Evolutionary conservation across 1,140 invertebrate species (phyloP), one percentile per base, ranked within the genome.

Genomic region (Drosophila biarmipes): DNA sequence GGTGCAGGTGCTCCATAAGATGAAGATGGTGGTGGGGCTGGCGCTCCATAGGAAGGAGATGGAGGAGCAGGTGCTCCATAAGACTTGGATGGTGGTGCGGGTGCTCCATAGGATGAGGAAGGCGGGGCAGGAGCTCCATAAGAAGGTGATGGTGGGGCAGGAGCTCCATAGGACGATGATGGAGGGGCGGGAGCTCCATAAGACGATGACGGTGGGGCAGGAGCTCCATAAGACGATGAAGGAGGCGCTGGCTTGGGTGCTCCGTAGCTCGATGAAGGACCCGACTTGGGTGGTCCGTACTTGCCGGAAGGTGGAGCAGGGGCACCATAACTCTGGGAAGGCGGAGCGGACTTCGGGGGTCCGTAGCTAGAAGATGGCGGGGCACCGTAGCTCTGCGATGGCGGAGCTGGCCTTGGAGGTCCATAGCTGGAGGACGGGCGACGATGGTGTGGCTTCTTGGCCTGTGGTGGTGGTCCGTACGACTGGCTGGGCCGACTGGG

Each of bases 261-360:
- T 35, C 91, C 91, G 17, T 92, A 90, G 64, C 81, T 91, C 0
- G 92, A 92, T 2, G 91, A 92, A 8, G 93, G 92, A 0, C 76
- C 80, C 5, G 73, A 57, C 77, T 90, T 93, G 85, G 85, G 75
- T 3, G 93, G 91, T 2, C 93, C 93, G 53, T 93, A 93, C n/a
- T 84, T 92, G 2, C 86, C 78, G 0, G 93, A 93, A n/a, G 91
- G 87, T 1, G 78, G 78, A 56, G 92, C 91, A 40, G 93, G 93
- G 0, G 93, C 90, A 0, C 93, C 94, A 59, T 93, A 94, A 46
- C 71, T 89, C 7, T 72, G 62, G 53, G 92, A 92, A 21, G 93
- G 93, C 19, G 75, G 63, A 6, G 57, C 77, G 48, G 91, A 81
- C 40, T 86, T 86, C 0, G 91, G 91, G 11, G 85, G 76, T 24